Evolutionary conservation across 2,888 invertebrate species (phyloP).

Genomic region (Drosophila parthenogenetica): DNA sequence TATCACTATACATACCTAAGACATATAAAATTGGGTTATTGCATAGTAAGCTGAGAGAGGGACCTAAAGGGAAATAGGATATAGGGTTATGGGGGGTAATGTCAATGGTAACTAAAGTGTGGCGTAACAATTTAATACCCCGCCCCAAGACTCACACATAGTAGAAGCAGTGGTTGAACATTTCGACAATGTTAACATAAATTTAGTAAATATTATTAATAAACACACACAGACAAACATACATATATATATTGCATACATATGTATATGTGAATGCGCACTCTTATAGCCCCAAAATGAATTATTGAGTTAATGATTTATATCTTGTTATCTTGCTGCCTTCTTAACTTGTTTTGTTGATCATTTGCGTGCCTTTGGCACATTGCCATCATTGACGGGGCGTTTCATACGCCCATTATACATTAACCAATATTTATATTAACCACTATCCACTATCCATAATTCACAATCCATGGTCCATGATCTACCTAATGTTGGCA

Average conservation of each 20-base stretch:
- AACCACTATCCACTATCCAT: neutral
- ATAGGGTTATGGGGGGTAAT: too few relatives aligned
- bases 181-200: constrained; percentile 30
- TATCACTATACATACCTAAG: constrained; percentile 48
- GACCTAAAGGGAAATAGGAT: too few relatives aligned
- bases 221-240: constrained; percentile 31
- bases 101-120: constrained; percentile 30
- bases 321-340: constrained; percentile 3
- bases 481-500: constrained; percentile 91
- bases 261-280: constrained; percentile 2
- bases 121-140: constrained; percentile 25
- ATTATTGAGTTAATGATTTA: constrained; percentile 9
- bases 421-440: too few relatives aligned
- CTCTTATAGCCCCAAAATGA: constrained; percentile 13
- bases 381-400: constrained; percentile 54
- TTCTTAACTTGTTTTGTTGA: constrained; percentile 39
- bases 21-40: constrained; percentile 42
- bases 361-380: constrained; percentile 66
- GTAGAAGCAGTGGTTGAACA: constrained; percentile 21
- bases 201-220: constrained; percentile 42
- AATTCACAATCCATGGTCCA: neutral
- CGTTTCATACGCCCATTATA: constrained; percentile 8
- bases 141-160: constrained; percentile 33
- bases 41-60: neutral
- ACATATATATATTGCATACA: neutral